Base-by-base conservation (phyloP, 23 tunicate species). In the Ciona savignyi region DNA sequence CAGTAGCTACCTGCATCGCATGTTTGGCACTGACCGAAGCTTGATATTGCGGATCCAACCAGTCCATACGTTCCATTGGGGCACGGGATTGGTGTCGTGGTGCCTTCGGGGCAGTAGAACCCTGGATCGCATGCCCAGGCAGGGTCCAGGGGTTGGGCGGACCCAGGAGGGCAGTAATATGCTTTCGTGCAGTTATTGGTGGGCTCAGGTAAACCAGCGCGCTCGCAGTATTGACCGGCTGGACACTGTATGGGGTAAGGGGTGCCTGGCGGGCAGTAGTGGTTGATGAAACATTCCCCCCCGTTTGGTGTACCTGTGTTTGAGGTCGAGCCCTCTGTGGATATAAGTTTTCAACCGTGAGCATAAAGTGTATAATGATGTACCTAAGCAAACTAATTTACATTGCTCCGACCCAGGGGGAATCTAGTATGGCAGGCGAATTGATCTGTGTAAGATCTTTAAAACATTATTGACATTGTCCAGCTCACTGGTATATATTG, bases 31-130 rank as follows among this genome's bases (percentile, higher is more conserved):
- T 51, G 31, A 25, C 34, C 70, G 1, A 28, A 74, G 2, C 66
- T 77, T 9, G 77, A 73, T 15, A 62, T 64, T 28, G 77, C 51
- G 6, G 24, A 29, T 0, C 42, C 34, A 30, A 73, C 60, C 4
- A 23, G 66, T 6, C 81, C 80, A 68, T 82, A 94, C 4, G 83
- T 78, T 23, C 99, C 99, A 56, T 85, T 79, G 2, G 95, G 95
- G 64, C 99, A 94, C 11, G 79, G 77, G 0, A 75, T 74, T 11
- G 74, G 95, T 4, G 51, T 70, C 2, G 83, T 29, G 23, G 78
- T 87, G 15, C 95, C 99, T 65, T 87, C 81, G 24, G 92, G 90
- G 51, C 99, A 94, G 68, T 94, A 94, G 35, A 48, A 51, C 1
- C 95, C 95, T 3, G 21, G 25, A 26, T 66, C 65, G 42, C 76